These are phyloP conservation scores for Prionailurus bengalensis DNA, from an alignment of 2,113 vertebrate species.

Conservation along the genomic window DNA sequence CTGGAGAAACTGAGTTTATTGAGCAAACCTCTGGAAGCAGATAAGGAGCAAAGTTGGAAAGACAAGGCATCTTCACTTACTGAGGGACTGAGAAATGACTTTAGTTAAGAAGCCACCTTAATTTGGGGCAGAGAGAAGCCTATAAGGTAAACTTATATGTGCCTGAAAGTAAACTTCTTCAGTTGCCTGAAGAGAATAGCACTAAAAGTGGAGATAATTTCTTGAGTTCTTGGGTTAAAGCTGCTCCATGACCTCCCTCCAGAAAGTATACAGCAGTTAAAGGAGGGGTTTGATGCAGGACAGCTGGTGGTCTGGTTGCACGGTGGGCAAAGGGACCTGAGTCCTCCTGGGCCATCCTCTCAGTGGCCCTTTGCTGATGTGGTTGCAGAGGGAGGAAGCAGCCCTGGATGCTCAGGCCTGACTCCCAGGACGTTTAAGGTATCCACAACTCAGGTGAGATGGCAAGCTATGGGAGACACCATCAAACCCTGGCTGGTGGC, in stretches of 20 bases:
- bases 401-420: background rate
- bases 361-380: background rate
- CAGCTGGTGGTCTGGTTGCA: background rate
- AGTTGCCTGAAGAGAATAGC: conserved; percentile 54
- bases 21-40: conserved; percentile 54
- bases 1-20: background rate
- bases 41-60: conserved; percentile 45
- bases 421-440: background rate
- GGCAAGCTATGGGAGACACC: background rate
- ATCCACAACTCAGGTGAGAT: background rate
- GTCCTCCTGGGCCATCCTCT: background rate
- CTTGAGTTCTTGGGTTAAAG: conserved; percentile 74
- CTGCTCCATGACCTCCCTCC: conserved; percentile 45
- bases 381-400: background rate
- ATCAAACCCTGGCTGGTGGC: background rate
- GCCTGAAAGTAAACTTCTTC: background rate
- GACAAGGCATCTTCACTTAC: background rate
- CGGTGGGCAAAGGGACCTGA: background rate
- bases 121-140: conserved; percentile 64
- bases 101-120: conserved; percentile 77
- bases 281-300: background rate
- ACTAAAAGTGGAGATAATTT: conserved; percentile 74
- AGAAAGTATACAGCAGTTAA: conserved; percentile 33
- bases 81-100: conserved; percentile 44
- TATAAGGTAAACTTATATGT: background rate